phyloP scores from a whole-genome alignment of 2,113 vertebrate species.

The Pedionomus torquatus region DNA sequence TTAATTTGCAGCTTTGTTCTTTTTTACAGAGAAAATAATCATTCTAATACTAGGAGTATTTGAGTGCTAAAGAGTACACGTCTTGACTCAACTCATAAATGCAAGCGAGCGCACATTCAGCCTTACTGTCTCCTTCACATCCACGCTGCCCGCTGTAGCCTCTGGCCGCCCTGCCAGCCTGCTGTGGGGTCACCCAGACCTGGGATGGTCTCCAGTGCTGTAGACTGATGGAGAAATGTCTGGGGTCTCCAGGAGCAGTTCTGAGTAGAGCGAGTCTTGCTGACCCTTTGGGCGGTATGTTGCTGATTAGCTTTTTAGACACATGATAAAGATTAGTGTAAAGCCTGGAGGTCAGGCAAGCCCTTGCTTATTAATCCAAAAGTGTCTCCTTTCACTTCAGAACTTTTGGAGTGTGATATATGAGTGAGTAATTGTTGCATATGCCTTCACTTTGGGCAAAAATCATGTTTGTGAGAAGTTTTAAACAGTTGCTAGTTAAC shows the following conservation, averaged over 20 bases:
- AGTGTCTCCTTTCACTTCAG: background rate
- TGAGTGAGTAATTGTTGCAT: rapidly evolving
- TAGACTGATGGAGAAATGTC: background rate
- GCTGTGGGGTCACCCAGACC: background rate
- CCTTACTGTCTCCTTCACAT: background rate
- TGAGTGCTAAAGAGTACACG: background rate
- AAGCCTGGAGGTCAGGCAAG: background rate
- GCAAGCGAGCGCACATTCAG: background rate
- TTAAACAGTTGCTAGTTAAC: background rate
- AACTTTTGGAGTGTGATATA: background rate
- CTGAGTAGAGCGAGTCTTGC: background rate
- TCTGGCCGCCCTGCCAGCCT: background rate
- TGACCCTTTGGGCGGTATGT: background rate
- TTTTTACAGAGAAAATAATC: background rate
- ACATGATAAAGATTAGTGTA: background rate
- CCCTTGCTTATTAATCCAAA: background rate
- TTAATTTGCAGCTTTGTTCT: background rate
- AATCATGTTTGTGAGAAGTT: background rate
- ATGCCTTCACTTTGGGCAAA: background rate
- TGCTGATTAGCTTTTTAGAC: background rate
- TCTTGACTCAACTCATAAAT: background rate
- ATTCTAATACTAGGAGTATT: background rate
- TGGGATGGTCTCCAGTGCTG: background rate
- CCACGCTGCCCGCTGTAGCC: rapidly evolving
- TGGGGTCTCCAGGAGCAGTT: background rate